phyloP scores from a whole-genome alignment of 2,888 invertebrate species.

The Drosophila trichaetosa region DNA sequence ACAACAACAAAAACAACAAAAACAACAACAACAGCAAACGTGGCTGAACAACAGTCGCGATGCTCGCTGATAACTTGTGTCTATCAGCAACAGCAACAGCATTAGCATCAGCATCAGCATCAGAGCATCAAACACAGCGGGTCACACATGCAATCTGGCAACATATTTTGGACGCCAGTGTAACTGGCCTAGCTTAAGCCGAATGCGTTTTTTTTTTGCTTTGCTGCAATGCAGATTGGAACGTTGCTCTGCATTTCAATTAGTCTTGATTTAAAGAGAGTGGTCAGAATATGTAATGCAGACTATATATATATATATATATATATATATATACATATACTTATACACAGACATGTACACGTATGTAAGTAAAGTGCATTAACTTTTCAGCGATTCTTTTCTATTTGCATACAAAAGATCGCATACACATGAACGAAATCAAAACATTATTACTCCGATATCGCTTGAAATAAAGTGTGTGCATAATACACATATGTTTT shows the following conservation, averaged over 20 bases:
- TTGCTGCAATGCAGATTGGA: constrained; percentile 4
- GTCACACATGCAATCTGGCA: constrained; percentile 22
- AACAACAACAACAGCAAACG: constrained; percentile 51
- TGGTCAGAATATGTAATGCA: constrained; percentile 8
- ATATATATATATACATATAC: not conserved
- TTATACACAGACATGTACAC: not conserved
- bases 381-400: not conserved
- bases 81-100: constrained; percentile 19
- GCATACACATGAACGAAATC: not conserved
- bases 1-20: too few relatives aligned
- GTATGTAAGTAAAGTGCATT: not conserved
- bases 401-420: not conserved
- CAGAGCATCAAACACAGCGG: constrained; percentile 2
- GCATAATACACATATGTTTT: not conserved
- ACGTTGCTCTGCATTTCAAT: constrained; percentile 29
- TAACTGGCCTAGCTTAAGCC: constrained; percentile 21
- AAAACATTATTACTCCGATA: not conserved
- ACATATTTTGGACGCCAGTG: constrained; percentile 42
- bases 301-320: not conserved
- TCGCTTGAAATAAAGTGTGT: not conserved
- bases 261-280: constrained; percentile 25
- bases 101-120: constrained; percentile 4
- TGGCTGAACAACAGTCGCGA: constrained; percentile 54
- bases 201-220: constrained; percentile 33
- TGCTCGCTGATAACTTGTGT: constrained; percentile 43